Conservation (phyloP, 2,113 vertebrate species). For the Murina feae region DNA sequence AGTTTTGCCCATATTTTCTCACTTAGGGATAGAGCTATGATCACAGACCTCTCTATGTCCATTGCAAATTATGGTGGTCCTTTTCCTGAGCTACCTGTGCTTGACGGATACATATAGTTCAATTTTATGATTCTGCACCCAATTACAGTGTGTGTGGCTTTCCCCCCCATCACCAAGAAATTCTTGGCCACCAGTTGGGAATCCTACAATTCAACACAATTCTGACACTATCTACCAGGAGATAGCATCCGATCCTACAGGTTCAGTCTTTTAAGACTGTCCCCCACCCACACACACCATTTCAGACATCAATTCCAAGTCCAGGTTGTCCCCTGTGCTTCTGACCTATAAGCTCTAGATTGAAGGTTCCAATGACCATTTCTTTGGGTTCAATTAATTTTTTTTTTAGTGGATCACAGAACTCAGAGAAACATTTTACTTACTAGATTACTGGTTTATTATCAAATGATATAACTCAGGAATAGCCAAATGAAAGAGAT, state of each 20-base stretch:
- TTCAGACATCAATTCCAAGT: not conserved
- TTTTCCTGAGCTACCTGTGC: not conserved
- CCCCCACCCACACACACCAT: not conserved
- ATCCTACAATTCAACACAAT: not conserved
- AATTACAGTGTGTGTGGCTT: not conserved
- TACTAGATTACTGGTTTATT: not conserved
- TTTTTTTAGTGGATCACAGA: not conserved
- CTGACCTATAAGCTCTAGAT: not conserved
- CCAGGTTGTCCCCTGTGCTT: not conserved
- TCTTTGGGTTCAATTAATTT: not conserved
- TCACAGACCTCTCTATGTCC: not conserved
- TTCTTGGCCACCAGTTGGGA: not conserved
- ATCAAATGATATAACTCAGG: not conserved
- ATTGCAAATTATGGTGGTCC: not conserved
- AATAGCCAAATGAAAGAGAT: not conserved
- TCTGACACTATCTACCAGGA: not conserved
- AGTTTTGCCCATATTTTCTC: not conserved
- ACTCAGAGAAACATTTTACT: not conserved
- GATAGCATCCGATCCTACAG: not conserved
- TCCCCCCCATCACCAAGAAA: not conserved
- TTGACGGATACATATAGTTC: not conserved
- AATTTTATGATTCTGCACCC: not conserved
- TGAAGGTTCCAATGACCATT: not conserved
- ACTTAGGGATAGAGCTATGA: not conserved
- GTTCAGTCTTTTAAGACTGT: not conserved